Conservation (phyloP, 2,797 vertebrate genomes). For the Intellagama lesueurii region DNA sequence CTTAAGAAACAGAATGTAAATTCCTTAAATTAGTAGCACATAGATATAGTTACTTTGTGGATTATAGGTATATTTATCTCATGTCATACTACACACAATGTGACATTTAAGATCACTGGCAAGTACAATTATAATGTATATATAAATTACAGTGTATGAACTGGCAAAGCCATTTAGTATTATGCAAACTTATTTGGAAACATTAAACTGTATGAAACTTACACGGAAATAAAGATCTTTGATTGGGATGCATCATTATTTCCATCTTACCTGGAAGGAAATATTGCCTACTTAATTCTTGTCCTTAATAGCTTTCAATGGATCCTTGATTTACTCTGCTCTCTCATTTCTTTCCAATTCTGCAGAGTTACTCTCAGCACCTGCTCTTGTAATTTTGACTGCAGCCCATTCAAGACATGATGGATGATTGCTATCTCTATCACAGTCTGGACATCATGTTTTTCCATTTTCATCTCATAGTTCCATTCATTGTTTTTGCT, state of each 20-base stretch:
- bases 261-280: background rate
- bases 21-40: background rate
- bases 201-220: background rate
- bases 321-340: background rate
- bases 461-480: slow-evolving; percentile 25
- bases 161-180: background rate
- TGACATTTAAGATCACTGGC: background rate
- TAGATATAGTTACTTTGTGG: background rate
- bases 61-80: background rate
- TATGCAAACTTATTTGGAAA: background rate
- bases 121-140: background rate
- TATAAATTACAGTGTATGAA: background rate
- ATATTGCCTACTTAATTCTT: background rate
- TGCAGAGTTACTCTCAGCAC: background rate
- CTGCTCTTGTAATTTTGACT: background rate
- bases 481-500: slow-evolving; percentile 12
- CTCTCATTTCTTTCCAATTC: slow-evolving; percentile 21
- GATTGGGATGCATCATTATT: background rate
- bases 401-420: slow-evolving; percentile 12
- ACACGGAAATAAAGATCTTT: background rate
- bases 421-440: background rate
- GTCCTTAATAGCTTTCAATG: slow-evolving; percentile 6
- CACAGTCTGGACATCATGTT: slow-evolving; percentile 6
- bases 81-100: background rate
- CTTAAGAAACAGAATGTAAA: background rate